Conservation (phyloP, 1,140 invertebrate genomes). For the Nasonia giraulti region DNA sequence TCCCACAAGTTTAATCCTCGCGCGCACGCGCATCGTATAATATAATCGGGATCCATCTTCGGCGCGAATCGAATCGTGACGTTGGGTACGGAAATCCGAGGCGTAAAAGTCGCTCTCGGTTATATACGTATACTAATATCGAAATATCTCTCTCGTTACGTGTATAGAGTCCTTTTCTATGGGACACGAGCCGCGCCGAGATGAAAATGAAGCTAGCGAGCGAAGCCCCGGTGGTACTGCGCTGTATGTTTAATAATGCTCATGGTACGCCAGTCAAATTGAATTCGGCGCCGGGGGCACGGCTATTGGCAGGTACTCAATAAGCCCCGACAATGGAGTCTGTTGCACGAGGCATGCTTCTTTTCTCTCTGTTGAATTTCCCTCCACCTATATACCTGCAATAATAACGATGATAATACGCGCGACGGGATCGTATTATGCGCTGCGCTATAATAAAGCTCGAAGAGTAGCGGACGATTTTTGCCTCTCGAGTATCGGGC, state of each 20-base stretch:
- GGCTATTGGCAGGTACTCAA: conserved; percentile 59
- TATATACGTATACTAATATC: neutral
- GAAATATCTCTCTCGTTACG: neutral
- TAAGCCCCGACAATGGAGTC: conserved; percentile 61
- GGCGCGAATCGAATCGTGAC: neutral
- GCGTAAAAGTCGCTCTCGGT: neutral
- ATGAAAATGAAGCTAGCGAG: neutral
- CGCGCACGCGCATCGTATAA: neutral
- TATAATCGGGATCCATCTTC: neutral
- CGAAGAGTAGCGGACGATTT: neutral
- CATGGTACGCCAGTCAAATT: conserved; percentile 62
- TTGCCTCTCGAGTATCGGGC: neutral
- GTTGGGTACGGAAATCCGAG: neutral
- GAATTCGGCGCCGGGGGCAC: conserved; percentile 45
- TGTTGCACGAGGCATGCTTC: conserved; percentile 54
- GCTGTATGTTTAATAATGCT: conserved; percentile 52
- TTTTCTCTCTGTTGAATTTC: conserved; percentile 46
- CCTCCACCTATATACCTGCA: neutral
- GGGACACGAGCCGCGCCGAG: neutral
- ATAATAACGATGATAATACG: too few species aligned
- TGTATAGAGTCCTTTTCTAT: neutral
- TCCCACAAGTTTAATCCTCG: neutral
- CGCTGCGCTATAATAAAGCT: neutral
- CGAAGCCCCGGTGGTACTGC: neutral
- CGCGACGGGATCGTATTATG: too few species aligned